Evolutionary conservation across 2,113 vertebrate genomes (phyloP).

Genomic region (Trogon melanurus): DNA sequence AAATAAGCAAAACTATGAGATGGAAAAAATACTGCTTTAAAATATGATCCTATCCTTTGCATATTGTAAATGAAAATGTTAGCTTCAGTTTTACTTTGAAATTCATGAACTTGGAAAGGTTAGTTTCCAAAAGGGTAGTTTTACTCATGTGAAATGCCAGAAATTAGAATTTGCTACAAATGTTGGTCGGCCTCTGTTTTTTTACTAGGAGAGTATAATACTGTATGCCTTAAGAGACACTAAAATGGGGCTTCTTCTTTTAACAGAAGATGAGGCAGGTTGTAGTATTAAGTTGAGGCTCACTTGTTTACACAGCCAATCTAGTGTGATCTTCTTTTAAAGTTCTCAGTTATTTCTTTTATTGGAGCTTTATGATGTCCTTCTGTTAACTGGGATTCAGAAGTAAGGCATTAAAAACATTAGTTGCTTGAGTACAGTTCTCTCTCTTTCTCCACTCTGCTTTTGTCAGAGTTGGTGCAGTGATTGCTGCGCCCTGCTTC

Average conservation of each 20-base stretch:
- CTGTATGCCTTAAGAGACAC: background rate
- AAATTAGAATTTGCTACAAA: background rate
- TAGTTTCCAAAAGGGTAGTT: background rate
- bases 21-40: background rate
- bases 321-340: background rate
- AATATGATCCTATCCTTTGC: background rate
- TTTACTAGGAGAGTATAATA: background rate
- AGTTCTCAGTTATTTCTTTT: background rate
- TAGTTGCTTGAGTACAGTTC: background rate
- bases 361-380: background rate
- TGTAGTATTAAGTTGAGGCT: background rate
- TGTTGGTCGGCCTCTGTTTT: background rate
- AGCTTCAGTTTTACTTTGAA: background rate
- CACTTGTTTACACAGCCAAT: background rate
- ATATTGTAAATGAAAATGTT: background rate
- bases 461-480: background rate
- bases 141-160: background rate
- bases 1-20: background rate
- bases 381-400: background rate
- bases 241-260: background rate
- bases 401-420: background rate
- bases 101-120: background rate
- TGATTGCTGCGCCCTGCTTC: background rate
- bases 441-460: background rate
- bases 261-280: background rate